Conservation (phyloP, 2,888 invertebrate species). For the Aelia acuminata region DNA sequence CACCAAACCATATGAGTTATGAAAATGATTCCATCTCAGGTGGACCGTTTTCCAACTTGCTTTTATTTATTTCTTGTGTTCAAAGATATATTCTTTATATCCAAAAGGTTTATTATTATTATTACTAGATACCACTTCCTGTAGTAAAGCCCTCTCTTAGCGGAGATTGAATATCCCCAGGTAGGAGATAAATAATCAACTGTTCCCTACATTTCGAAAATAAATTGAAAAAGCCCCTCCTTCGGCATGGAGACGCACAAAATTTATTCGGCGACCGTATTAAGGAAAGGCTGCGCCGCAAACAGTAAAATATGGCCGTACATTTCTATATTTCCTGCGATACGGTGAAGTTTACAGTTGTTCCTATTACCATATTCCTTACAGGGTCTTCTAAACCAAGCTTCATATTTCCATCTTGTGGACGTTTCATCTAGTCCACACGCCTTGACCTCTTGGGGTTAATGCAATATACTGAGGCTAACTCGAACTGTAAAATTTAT, state of each 20-base stretch:
- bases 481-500: neutral
- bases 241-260: neutral
- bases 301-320: constrained; percentile 3
- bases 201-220: neutral
- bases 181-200: constrained; percentile 3
- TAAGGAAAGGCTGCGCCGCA: neutral
- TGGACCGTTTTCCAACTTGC: too few relatives aligned
- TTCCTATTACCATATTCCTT: neutral
- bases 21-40: too few relatives aligned
- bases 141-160: neutral
- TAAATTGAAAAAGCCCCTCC: neutral
- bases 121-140: too few relatives aligned
- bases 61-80: too few relatives aligned
- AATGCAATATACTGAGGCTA: constrained; percentile 1
- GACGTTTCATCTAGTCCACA: neutral
- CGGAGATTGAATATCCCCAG: neutral
- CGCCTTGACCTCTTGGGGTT: neutral
- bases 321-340: neutral
- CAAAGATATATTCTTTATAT: too few relatives aligned
- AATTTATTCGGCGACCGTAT: constrained; percentile 11
- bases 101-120: too few relatives aligned
- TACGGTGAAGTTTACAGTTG: constrained; percentile 8
- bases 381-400: neutral
- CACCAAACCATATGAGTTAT: too few relatives aligned
- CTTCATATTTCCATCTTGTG: neutral